Conservation (phyloP, 2,797 vertebrate species). For the Galago senegalensis region DNA sequence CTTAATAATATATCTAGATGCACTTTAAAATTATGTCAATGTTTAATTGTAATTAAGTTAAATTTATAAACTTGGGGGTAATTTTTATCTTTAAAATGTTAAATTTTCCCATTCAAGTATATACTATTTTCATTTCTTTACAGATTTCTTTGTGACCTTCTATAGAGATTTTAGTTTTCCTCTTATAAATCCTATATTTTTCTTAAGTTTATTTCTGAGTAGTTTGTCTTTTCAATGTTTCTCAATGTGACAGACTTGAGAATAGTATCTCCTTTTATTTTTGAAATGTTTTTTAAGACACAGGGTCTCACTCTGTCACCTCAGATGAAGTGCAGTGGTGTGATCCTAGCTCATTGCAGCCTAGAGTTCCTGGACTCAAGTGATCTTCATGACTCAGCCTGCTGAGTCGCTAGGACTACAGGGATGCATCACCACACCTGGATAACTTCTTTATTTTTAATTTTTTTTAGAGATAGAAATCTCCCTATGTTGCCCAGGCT, state of each 20-base stretch:
- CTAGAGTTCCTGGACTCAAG: too few species aligned
- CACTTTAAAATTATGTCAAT: not conserved
- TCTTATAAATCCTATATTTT: conserved; percentile 21
- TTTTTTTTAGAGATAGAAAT: too few species aligned
- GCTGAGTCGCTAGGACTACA: too few species aligned
- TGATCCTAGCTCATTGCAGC: too few species aligned
- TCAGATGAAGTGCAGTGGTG: too few species aligned
- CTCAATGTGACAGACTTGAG: not conserved
- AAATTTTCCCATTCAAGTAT: conserved; percentile 32
- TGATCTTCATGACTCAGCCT: too few species aligned
- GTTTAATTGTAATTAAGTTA: conserved; percentile 17
- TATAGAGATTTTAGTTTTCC: conserved; percentile 41
- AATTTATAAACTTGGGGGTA: not conserved
- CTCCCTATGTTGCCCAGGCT: too few species aligned
- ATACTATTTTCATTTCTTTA: conserved; percentile 13
- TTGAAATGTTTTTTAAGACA: not conserved
- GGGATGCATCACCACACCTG: too few species aligned
- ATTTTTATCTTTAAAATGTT: conserved; percentile 15
- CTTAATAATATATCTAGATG: conserved; percentile 28
- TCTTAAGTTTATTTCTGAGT: conserved; percentile 20
- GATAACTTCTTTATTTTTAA: too few species aligned
- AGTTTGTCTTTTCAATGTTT: conserved; percentile 6
- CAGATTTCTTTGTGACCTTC: conserved; percentile 2
- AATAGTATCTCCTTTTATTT: not conserved
- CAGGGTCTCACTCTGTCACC: too few species aligned